Evolutionary conservation across 2,888 invertebrate genomes (phyloP), one percentile per base, ranked within the genome.

Genomic region (Panopea generosa): DNA sequence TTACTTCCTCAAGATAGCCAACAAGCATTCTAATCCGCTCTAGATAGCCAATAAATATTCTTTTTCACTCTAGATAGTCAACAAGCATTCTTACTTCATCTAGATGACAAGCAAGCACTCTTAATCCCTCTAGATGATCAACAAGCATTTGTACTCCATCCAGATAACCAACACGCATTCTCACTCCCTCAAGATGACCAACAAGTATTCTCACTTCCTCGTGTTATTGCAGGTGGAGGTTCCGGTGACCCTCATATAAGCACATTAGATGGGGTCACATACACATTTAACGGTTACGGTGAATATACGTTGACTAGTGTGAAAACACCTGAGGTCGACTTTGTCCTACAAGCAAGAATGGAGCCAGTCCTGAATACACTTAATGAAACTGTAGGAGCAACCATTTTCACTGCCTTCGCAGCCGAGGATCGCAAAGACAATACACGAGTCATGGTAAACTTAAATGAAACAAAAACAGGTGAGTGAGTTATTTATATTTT

Each of bases 251-350:
- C 70, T 2, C 70, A 71, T 43, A 57, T 63, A 0, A 14, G n/a
- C 0, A 71, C 70, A 1, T 50, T 56, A 1, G 70, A 71, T 29
- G 63, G 63, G 1, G 33, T 22, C 20, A 11, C 40, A n/a, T 71
- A 50, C 33, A 63, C 70, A 4, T 71, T 71, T 49, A 71, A 71
- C 33, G 70, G 70, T 24, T 43, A 63, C 16, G 70, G 63, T 16
- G 70, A 71, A 45, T 71, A 63, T 11, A 43, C 20, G 4, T 14
- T 71, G 40, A n/a, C n/a, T n/a, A n/a, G n/a, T n/a, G 18, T 63
- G 16, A 24, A 18, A 1, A 18, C 45, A 16, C 24, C 18, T n/a
- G 18, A 33, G 1, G 22, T 22, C 11, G 27, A 33, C 22, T 70
- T 70, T 24, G n/a, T 11, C 1, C 9, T 62, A 14, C 69, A 70